Percentiles rank a stretch among this genome's conserved stretches.
Conservation (phyloP, 2,888 invertebrate genomes). For the Cotesia congregata region DNA sequence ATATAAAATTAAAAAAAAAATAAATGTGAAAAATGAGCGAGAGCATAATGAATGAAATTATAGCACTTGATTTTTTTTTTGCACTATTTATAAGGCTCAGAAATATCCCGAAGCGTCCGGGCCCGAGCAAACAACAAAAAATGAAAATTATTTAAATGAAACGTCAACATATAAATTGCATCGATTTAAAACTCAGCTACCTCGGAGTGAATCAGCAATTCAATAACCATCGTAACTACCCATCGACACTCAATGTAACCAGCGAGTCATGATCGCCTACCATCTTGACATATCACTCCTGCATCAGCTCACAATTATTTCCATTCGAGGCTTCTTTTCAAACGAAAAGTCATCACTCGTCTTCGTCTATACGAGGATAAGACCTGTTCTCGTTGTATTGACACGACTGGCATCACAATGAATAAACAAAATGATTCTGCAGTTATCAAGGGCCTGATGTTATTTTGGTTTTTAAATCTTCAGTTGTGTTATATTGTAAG, state of each 20-base stretch:
- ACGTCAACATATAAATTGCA: constrained; percentile 1
- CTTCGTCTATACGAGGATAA: background rate
- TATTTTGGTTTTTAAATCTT: background rate
- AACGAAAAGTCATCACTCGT: background rate
- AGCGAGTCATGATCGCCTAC: background rate
- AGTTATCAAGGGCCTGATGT: background rate
- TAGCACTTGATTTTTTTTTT: too few species aligned
- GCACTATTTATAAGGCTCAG: too few species aligned
- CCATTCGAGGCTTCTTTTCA: background rate
- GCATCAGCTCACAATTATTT: background rate
- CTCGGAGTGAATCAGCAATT: background rate
- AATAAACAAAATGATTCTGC: background rate
- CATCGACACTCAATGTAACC: constrained; percentile 1
- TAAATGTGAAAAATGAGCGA: too few species aligned
- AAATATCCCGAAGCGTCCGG: too few species aligned
- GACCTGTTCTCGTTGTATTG: background rate
- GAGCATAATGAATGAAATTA: too few species aligned
- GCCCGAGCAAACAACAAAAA: background rate
- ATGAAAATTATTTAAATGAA: background rate
- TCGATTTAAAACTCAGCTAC: background rate
- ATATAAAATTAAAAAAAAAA: too few species aligned
- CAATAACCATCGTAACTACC: background rate
- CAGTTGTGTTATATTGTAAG: background rate
- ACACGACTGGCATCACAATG: background rate
- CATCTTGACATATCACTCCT: background rate